Evolutionary conservation across 2,888 invertebrate species (phyloP), one percentile per base, ranked within the genome.

Genomic region (Criorhina ranunculi): DNA sequence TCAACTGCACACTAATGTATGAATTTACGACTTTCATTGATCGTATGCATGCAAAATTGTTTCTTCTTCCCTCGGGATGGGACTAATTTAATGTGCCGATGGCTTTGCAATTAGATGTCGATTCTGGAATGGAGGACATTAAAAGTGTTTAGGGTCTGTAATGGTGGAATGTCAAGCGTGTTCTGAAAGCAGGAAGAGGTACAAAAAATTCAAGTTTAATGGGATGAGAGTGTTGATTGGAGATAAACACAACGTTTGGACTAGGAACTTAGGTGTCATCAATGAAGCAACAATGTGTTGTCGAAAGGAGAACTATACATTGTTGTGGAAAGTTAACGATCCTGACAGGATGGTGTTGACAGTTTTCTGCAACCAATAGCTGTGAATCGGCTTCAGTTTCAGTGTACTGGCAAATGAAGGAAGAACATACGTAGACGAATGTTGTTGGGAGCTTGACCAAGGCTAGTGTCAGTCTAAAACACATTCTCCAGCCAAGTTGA

Each of bases 21-120:
- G 64, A 78, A 83, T 83, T 83, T 73, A 83, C 67, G 82, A 73
- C 62, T 66, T 59, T 9, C 37, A 62, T 73, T 62, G 78, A 62
- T 73, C 78, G 72, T 67, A 62, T 70, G 64, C 59, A 76, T 60
- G 60, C 40, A 29, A 57, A 64, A 37, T 53, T 66, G 5, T 35
- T 33, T 9, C 53, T n/a, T n/a, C 66, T 15, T 46, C 24, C 24
- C 24, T 24, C 24, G 24, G 49, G 12, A 19, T 42, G 17, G 8
- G 24, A 5, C 2, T 35, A 67, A 81, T 81, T 75, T 81, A 80
- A 57, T 33, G 62, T 44, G 37, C 37, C 59, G 15, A 44, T 46
- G 76, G 62, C 33, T 57, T 57, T 57, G 42, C 57, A 81, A 69
- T 81, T 49, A 70, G 62, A 24, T 69, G 60, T 31, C 19, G 8